Percentiles rank a stretch among this genome's conserved stretches.
Evolutionary conservation across 1,140 invertebrate genomes (phyloP).

Genomic region (Trichonephila inaurata): DNA sequence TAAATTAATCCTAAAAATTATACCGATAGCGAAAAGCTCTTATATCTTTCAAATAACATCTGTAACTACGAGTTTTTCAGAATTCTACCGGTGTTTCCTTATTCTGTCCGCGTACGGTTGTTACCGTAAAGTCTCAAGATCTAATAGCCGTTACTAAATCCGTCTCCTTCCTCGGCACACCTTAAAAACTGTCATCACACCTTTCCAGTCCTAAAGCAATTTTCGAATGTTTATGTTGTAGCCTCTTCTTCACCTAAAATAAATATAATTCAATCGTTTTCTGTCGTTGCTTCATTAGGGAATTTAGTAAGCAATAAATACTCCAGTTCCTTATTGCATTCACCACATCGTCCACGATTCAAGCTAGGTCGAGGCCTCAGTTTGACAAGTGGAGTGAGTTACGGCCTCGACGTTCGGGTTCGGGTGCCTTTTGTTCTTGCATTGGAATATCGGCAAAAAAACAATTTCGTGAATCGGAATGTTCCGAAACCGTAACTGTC

Average conservation of each 20-base stretch:
- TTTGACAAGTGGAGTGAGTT: not conserved
- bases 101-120: too few relatives aligned
- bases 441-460: not conserved
- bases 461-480: not conserved
- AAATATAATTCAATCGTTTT: not conserved
- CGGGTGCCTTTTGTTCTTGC: not conserved
- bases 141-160: too few relatives aligned
- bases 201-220: not conserved
- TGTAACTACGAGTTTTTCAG: too few relatives aligned
- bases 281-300: not conserved
- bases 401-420: not conserved
- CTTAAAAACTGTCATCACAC: not conserved
- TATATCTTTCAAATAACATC: too few relatives aligned
- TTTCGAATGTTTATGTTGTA: not conserved
- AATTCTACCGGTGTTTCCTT: too few relatives aligned
- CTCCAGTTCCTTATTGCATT: not conserved
- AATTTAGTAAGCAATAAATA: not conserved
- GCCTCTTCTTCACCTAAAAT: not conserved
- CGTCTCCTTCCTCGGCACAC: not conserved
- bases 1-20: too few relatives aligned
- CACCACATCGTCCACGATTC: not conserved
- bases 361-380: not conserved
- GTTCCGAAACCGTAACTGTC: constrained; percentile 7
- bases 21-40: too few relatives aligned
- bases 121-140: too few relatives aligned